These are phyloP conservation scores for Melanotaenia maccullochi DNA, from an alignment of 2,797 vertebrate species.

Conservation along the genomic window DNA sequence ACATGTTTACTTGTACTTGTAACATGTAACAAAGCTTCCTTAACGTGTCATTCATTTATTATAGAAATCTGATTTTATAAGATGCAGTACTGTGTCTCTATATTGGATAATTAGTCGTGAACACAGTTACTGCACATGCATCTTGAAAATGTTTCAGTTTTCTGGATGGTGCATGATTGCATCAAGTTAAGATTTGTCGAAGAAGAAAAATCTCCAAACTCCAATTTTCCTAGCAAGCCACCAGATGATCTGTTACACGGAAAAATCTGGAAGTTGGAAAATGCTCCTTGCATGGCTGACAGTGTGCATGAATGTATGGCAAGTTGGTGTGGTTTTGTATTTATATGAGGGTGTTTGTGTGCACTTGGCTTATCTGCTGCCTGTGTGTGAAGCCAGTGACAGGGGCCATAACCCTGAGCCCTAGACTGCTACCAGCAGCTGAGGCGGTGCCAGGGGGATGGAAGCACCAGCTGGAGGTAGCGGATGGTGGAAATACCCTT, in stretches of 20 bases:
- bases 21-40: background rate
- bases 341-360: slow-evolving; percentile 23
- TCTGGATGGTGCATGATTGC: background rate
- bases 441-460: slow-evolving; percentile 48
- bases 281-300: slow-evolving; percentile 24
- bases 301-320: background rate
- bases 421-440: slow-evolving; percentile 52
- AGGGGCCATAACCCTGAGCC: slow-evolving; percentile 55
- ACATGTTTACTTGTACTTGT: background rate
- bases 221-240: no score
- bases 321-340: slow-evolving; percentile 11
- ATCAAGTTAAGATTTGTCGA: background rate
- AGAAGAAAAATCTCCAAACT: background rate
- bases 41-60: background rate
- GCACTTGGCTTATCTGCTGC: slow-evolving; percentile 43
- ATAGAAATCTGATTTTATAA: background rate
- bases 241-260: background rate
- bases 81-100: background rate
- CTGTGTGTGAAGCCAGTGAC: slow-evolving; percentile 52
- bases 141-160: slow-evolving; percentile 1
- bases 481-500: slow-evolving; percentile 62
- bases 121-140: background rate
- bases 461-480: slow-evolving; percentile 64
- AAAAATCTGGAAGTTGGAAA: slow-evolving; percentile 10
- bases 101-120: background rate